A percentile compares a stretch with the other conserved stretches of the same genome.
These are phyloP conservation scores for Peromyscus leucopus DNA, from an alignment of 2,113 vertebrate species.

Conservation along the genomic window DNA sequence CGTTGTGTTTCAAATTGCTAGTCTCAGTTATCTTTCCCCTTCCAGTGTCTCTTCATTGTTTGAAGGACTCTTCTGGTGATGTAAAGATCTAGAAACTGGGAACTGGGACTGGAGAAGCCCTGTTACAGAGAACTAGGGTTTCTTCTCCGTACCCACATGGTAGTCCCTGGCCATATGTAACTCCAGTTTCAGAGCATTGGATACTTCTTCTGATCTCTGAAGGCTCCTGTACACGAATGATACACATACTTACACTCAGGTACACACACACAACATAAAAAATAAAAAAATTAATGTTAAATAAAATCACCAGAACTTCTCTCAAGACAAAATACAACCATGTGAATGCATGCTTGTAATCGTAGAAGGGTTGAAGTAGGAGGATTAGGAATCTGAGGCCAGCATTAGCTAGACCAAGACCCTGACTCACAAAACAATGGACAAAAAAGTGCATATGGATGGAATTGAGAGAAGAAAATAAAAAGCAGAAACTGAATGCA, in stretches of 20 bases:
- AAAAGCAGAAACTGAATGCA: neutral
- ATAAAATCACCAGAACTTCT: neutral
- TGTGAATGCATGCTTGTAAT: neutral
- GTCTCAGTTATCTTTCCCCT: neutral
- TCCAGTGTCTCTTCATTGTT: neutral
- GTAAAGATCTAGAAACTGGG: neutral
- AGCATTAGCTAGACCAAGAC: neutral
- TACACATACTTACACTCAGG: neutral
- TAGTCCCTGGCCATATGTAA: neutral
- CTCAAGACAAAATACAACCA: neutral
- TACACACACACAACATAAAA: neutral
- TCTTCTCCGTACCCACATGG: neutral
- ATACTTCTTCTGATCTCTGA: neutral
- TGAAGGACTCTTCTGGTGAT: neutral
- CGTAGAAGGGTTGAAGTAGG: neutral
- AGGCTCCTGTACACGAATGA: neutral
- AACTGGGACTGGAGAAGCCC: neutral
- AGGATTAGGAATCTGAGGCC: neutral
- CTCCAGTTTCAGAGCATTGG: neutral
- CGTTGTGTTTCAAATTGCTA: slow-evolving; percentile 5
- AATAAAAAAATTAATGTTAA: neutral
- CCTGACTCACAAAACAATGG: neutral
- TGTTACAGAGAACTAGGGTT: neutral
- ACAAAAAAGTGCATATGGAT: neutral
- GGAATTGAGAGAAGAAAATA: neutral